These are phyloP conservation scores for Oxyura jamaicensis DNA, from an alignment of 2,113 vertebrate species.

Conservation along the genomic window DNA sequence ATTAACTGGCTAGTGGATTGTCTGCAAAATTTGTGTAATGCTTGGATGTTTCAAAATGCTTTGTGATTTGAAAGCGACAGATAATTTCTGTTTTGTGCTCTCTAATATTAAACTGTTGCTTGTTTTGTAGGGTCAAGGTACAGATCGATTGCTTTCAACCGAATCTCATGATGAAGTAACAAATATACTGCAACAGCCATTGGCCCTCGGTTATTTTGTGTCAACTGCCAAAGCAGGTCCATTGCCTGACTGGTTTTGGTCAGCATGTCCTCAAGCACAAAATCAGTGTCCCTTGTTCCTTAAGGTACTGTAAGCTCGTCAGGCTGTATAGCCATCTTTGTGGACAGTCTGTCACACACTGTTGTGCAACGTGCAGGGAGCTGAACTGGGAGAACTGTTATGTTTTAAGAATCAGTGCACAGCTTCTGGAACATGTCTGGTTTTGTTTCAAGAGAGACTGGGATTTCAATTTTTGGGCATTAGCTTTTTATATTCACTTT, in stretches of 20 bases:
- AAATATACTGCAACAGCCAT: slow-evolving; percentile 97
- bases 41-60: background rate
- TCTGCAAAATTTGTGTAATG: background rate
- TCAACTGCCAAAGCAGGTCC: slow-evolving; percentile 99
- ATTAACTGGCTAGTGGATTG: background rate
- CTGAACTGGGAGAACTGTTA: background rate
- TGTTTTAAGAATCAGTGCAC: background rate
- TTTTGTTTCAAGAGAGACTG: background rate
- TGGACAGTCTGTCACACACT: too few species aligned
- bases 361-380: background rate
- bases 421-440: background rate
- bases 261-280: slow-evolving; percentile 97
- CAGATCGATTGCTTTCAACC: slow-evolving; percentile 90
- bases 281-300: slow-evolving; percentile 97
- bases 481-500: background rate
- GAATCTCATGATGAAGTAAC: slow-evolving; percentile 98
- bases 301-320: slow-evolving; percentile 75
- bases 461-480: background rate
- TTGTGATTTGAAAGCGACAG: background rate
- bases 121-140: slow-evolving; percentile 87
- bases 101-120: background rate
- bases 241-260: slow-evolving; percentile 99
- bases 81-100: background rate
- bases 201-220: slow-evolving; percentile 98
- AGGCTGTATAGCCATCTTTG: background rate